Evolutionary conservation across 2,888 invertebrate genomes (phyloP).

Genomic region (Mesorhabditis spiculigera): DNA sequence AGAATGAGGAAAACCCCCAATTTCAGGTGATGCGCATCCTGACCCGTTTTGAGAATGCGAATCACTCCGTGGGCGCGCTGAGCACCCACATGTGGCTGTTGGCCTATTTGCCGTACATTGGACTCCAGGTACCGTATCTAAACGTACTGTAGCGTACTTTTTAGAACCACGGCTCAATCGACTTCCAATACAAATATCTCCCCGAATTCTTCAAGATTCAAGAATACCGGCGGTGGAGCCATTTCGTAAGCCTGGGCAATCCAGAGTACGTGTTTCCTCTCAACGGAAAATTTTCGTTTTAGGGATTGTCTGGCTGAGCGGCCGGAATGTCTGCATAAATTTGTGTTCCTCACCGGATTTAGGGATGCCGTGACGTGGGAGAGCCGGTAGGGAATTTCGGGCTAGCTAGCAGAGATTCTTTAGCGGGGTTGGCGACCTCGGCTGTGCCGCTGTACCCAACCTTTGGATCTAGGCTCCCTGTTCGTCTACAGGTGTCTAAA

Average conservation of each 20-base stretch:
- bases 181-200: constrained; percentile 55
- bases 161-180: constrained; percentile 52
- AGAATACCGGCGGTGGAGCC: constrained; percentile 55
- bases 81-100: constrained; percentile 56
- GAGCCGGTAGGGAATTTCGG: constrained; percentile 14
- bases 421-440: too few relatives aligned
- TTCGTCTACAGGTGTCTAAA: too few relatives aligned
- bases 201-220: constrained; percentile 53
- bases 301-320: constrained; percentile 53
- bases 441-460: too few relatives aligned
- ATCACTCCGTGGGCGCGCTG: constrained; percentile 48
- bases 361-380: constrained; percentile 54
- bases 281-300: constrained; percentile 16
- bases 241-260: constrained; percentile 52
- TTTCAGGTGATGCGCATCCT: constrained; percentile 20
- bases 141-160: not conserved
- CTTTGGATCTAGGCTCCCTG: too few relatives aligned
- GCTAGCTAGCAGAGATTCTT: not conserved
- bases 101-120: constrained; percentile 53
- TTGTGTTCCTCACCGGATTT: constrained; percentile 58
- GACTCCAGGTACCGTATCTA: constrained; percentile 38
- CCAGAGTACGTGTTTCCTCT: constrained; percentile 34
- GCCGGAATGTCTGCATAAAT: constrained; percentile 52
- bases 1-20: not conserved
- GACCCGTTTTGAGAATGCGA: constrained; percentile 50